phyloP scores from a whole-genome alignment of 30 jellyfish, hydroid and myxozoan species.

The Sanderia malayensis region DNA sequence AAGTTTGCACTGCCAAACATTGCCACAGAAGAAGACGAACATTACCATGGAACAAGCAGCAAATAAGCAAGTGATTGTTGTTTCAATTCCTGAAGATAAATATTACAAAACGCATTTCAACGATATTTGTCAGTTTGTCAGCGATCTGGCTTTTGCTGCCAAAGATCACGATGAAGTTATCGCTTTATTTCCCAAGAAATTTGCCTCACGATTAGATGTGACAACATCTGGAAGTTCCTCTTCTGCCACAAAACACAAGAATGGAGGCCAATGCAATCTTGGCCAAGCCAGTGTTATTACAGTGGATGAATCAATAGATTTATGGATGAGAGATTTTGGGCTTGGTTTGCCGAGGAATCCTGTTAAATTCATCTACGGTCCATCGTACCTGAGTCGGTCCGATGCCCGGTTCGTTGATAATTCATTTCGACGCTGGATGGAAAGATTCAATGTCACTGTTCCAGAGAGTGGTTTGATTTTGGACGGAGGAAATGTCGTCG shows the following conservation, averaged over 20 bases:
- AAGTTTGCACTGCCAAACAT: too few species aligned
- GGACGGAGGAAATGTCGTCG: slow-evolving; percentile 70
- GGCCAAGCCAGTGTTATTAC: slow-evolving; percentile 43
- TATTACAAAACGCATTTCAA: slow-evolving; percentile 40
- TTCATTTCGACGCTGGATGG: slow-evolving; percentile 22
- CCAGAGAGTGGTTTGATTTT: neutral
- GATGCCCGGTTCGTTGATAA: slow-evolving; percentile 46
- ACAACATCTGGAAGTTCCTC: neutral
- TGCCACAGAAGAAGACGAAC: too few species aligned
- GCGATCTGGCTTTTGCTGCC: slow-evolving; percentile 52
- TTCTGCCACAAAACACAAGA: neutral
- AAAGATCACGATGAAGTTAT: slow-evolving; percentile 41
- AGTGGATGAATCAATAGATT: slow-evolving; percentile 37
- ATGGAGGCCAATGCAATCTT: slow-evolving; percentile 36
- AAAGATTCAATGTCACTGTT: slow-evolving; percentile 9
- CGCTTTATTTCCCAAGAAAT: slow-evolving; percentile 45
- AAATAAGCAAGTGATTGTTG: slow-evolving; percentile 54
- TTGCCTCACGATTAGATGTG: neutral
- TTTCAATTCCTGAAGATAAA: slow-evolving; percentile 44
- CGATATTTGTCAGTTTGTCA: slow-evolving; percentile 47
- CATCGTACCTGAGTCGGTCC: slow-evolving; percentile 44
- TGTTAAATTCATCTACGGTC: slow-evolving; percentile 44
- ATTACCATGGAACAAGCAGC: slow-evolving; percentile 35
- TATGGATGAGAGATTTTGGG: slow-evolving; percentile 66
- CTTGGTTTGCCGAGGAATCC: slow-evolving; percentile 38